Conservation (phyloP, 2,888 invertebrate genomes). For the Agonopterix subpropinquella region DNA sequence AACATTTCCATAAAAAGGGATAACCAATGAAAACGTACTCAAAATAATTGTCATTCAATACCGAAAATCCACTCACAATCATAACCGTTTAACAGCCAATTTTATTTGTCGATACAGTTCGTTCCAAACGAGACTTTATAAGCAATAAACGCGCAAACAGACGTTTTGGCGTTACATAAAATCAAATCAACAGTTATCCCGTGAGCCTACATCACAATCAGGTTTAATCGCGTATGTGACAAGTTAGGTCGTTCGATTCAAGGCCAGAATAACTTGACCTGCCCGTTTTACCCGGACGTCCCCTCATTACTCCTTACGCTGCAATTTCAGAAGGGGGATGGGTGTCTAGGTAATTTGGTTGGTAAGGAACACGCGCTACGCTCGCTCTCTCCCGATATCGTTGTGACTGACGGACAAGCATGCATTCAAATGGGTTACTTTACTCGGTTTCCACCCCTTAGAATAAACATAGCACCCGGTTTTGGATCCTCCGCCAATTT, state of each 20-base stretch:
- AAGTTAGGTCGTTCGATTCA: slow-evolving; percentile 56
- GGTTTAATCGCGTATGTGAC: slow-evolving; percentile 73
- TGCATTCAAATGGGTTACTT: slow-evolving; percentile 86
- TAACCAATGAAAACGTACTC: slow-evolving; percentile 8
- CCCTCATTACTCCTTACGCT: background rate
- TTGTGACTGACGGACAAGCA: slow-evolving; percentile 83
- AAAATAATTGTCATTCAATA: slow-evolving; percentile 47
- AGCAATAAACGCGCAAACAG: slow-evolving; percentile 71
- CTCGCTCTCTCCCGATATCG: slow-evolving; percentile 70
- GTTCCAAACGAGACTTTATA: slow-evolving; percentile 68
- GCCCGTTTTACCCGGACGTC: background rate
- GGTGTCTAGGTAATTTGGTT: slow-evolving; percentile 25
- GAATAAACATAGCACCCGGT: slow-evolving; percentile 56
- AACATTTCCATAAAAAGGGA: slow-evolving; percentile 6
- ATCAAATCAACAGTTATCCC: slow-evolving; percentile 76
- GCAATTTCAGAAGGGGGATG: background rate
- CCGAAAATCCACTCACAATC: slow-evolving; percentile 52
- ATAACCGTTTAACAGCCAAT: slow-evolving; percentile 66
- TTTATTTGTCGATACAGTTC: slow-evolving; percentile 67
- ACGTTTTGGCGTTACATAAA: slow-evolving; percentile 73
- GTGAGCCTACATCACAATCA: slow-evolving; percentile 74
- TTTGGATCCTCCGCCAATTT: slow-evolving; percentile 65
- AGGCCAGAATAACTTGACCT: slow-evolving; percentile 12
- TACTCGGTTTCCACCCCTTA: slow-evolving; percentile 59
- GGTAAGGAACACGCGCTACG: slow-evolving; percentile 50